Evolutionary conservation across 92 coral and sea anemone genomes (phyloP).

Genomic region (Heliopora coerulea): DNA sequence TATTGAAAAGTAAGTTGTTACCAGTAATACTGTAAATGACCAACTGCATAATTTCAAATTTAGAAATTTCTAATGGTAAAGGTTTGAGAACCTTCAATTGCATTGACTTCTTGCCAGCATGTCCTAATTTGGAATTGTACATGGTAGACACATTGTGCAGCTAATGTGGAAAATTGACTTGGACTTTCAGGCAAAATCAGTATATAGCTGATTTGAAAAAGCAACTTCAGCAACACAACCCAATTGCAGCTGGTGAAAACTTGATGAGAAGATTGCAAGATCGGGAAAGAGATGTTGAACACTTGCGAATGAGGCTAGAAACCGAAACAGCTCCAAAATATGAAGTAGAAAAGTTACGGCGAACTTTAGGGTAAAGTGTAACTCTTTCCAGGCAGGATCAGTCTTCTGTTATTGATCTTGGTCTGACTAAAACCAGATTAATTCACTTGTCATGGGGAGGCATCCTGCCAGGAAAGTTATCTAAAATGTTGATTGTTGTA

Average conservation of each 20-base stretch:
- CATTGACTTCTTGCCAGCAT: too few relatives aligned
- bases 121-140: too few relatives aligned
- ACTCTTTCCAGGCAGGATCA: too few relatives aligned
- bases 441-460: background rate
- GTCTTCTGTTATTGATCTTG: too few relatives aligned
- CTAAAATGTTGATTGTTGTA: too few relatives aligned
- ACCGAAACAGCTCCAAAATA: constrained; percentile 34
- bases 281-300: constrained; percentile 37
- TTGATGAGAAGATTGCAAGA: constrained; percentile 20
- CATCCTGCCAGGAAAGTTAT: too few relatives aligned
- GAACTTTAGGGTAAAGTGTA: constrained; percentile 44
- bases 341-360: constrained; percentile 36
- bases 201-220: constrained; percentile 12
- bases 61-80: too few relatives aligned
- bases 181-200: constrained; percentile 1
- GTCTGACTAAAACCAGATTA: background rate
- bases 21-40: too few relatives aligned
- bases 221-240: constrained; percentile 8
- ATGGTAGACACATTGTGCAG: too few relatives aligned
- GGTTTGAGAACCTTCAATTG: too few relatives aligned
- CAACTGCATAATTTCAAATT: too few relatives aligned
- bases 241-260: background rate
- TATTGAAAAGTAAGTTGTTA: constrained; percentile 35
- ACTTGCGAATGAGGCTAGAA: constrained; percentile 23
- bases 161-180: too few relatives aligned